Base-by-base conservation (phyloP, 64 coral and sea anemone species). In the Pachyseris speciosa region DNA sequence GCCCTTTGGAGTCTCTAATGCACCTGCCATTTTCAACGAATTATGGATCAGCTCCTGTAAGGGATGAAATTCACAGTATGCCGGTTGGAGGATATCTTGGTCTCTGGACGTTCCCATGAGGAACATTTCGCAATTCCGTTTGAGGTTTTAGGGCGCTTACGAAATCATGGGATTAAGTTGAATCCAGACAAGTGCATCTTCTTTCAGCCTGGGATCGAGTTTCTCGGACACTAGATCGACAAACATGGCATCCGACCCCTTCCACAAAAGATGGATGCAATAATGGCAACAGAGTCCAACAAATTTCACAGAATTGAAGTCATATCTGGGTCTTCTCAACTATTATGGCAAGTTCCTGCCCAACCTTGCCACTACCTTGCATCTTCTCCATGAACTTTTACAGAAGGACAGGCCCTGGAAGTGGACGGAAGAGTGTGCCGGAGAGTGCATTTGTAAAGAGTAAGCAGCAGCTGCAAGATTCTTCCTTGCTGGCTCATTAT, bases 391-490 rank as follows among this genome's bases (percentile, higher is more conserved):
- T 1, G 44, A 48, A 0, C 64, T 79, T 39, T 69, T 90, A 22
- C 72, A 63, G 13, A 33, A 80, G 20, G 74, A 69, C 36, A 48
- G 37, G 20, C 37, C 57, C 51, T 90, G 87, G 60, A 65, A 41
- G 37, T 90, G 87, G 87, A 67, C 57, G 32, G 19, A 51, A 29
- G 57, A 89, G 40, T 89, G 87, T 68, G 72, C n/a, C n/a, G n/a
- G n/a, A 89, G 61, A 37, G 44, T 36, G 72, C 57, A 45, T 72
- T 89, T 76, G 45, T 44, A 29, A 45, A 78, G 33, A 45, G 55
- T 11, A 78, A 89, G 73, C 22, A 73, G 31, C 41, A 43, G 32
- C 67, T 87, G 6, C 38, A 24, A 22, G 32, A 4, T 52, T 39
- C 26, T 22, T 26, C 32, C 25, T 9, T 87, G 9, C 43, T 87